Base-by-base conservation (phyloP, 2,888 invertebrate genomes). In the Lepas anatifera region DNA sequence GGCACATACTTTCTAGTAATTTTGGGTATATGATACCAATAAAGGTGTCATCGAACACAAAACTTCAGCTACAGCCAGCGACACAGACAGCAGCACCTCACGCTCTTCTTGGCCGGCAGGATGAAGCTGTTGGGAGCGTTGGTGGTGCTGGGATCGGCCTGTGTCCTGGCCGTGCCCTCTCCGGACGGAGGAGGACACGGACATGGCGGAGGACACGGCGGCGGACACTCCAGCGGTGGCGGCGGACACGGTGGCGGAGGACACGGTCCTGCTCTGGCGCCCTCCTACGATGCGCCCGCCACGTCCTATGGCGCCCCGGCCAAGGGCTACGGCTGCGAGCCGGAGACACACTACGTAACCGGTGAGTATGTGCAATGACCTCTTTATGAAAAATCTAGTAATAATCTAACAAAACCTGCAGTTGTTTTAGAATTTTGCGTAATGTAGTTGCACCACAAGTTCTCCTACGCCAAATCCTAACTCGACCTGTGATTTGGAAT, bases 61-160 rank as follows among this genome's bases (percentile, higher is more conserved):
- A n/a, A n/a, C n/a, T n/a, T n/a, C n/a, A n/a, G n/a, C n/a, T n/a
- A n/a, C n/a, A n/a, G n/a, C n/a, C n/a, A n/a, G n/a, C n/a, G n/a
- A n/a, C n/a, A n/a, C n/a, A n/a, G n/a, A n/a, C n/a, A n/a, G n/a
- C n/a, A n/a, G n/a, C n/a, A n/a, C n/a, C n/a, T n/a, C n/a, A n/a
- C n/a, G n/a, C n/a, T n/a, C n/a, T n/a, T n/a, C n/a, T n/a, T n/a
- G n/a, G n/a, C n/a, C n/a, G n/a, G n/a, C 58, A 58, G 58, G 35
- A 35, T 58, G 58, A 27, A 68, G 68, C 58, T 50, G 39, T 68
- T 68, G 50, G 69, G 68, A 35, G 50, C 52, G 32, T 41, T 67
- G 39, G 67, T 71, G 68, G 66, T 70, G 67, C 70, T 72, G 71
- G 67, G 50, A 70, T 68, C 68, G 70, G 39, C 66, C 37, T 13